These are phyloP conservation scores for Rhopalosiphum padi DNA, from an alignment of 1,140 invertebrate species.

Conservation along the genomic window DNA sequence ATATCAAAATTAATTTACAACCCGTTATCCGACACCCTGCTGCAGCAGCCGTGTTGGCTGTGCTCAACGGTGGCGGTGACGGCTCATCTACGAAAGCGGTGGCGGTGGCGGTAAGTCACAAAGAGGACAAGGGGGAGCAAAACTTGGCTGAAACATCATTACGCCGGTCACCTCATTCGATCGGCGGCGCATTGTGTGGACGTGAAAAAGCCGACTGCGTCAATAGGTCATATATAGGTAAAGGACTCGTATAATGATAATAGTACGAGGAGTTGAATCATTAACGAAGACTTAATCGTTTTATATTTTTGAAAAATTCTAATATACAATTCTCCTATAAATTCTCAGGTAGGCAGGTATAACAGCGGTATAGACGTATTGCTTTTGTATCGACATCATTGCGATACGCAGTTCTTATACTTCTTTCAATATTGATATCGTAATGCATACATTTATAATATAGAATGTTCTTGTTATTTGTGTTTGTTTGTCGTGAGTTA, in stretches of 20 bases:
- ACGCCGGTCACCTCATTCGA: slow-evolving; percentile 36
- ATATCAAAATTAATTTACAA: not conserved
- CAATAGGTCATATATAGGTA: not conserved
- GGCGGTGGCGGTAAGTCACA: not conserved
- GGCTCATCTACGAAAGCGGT: not conserved
- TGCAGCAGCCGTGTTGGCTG: not conserved
- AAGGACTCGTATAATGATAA: not conserved
- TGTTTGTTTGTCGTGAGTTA: not conserved
- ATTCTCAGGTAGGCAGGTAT: not conserved
- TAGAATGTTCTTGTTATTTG: not conserved
- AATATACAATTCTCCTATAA: not conserved
- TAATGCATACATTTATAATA: not conserved
- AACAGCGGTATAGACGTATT: not conserved
- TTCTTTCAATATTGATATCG: not conserved
- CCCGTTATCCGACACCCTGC: not conserved
- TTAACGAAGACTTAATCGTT: slow-evolving; percentile 44
- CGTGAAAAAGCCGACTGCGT: not conserved
- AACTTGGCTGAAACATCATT: slow-evolving; percentile 52
- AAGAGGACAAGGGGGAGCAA: not conserved
- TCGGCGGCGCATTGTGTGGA: not conserved
- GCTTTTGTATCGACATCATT: not conserved
- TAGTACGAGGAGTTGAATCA: slow-evolving; percentile 8
- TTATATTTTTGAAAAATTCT: slow-evolving; percentile 24
- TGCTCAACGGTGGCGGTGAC: not conserved
- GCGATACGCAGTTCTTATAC: not conserved